Base-by-base conservation (phyloP, 2,888 invertebrate genomes). In the Mycalesis mineus region DNA sequence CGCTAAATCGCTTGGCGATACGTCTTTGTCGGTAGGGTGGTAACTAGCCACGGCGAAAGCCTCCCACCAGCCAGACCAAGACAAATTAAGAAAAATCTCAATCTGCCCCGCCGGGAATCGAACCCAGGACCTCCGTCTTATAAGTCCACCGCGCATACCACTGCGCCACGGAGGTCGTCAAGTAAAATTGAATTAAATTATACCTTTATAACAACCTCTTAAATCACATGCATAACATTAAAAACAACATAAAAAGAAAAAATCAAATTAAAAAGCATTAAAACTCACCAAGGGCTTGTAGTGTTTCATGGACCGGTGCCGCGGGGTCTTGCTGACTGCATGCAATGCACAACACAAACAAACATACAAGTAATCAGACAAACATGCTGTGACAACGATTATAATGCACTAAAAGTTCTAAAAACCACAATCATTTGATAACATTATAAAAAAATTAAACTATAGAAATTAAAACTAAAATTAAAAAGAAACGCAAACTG, bases 201-300 rank as follows among this genome's bases (percentile, higher is more conserved):
- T 22, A 22, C 5, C 5, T 22, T 4, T 4, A 22, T 22, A 4
- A 22, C 22, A 22, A 22, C 2, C 5, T 22, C 5, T 22, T 22
- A 22, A 4, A 22, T 6, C 33, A 33, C 8, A 9, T 7, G 33
- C 33, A 9, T 7, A 33, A 33, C 3, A 33, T 33, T 33, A 33
- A 41, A 7, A 15, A 6, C 9, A 17, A 37, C 17, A 60, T 50
- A 42, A 50, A 9, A 47, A 55, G 31, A 15, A 44, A 60, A 65
- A 57, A 51, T 53, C 52, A 17, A 42, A 59, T 14, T 22, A 22
- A 22, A 22, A 22, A 22, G 22, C 22, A 22, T 2, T 22, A 42
- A 28, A 45, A 33, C 11, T 72, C 72, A 86, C 87, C 87, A 88
- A 77, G 64, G 87, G 87, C 74, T 83, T 85, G 86, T 88, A 88